Evolutionary conservation across 2,888 invertebrate genomes (phyloP), one percentile per base, ranked within the genome.

Genomic region (Lepidochrysops patricia): DNA sequence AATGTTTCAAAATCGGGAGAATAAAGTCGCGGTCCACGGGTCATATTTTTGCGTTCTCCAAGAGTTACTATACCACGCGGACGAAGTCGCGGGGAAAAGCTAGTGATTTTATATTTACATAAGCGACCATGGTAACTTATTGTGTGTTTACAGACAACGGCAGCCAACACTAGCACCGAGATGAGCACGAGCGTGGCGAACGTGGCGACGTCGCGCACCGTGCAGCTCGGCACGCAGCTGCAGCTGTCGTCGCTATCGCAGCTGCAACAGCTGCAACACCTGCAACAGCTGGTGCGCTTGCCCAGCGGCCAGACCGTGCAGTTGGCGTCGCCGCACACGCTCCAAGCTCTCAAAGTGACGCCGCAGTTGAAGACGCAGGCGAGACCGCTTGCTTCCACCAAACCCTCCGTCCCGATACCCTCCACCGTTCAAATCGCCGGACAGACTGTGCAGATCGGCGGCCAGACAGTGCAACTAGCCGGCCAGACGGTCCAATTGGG

Each of bases 261-360:
- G 2, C 83, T 83, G 48, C 70, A 81, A 0, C 76, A 82, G 0
- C 65, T 84, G 2, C 83, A 83, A 35, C 69, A 81, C 48, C 84
- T 77, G 23, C 81, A 77, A n/a, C 90, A 79, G 61, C 83, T 82
- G 49, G 86, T 85, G 0, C 75, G 83, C 1, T 68, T 87, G 27
- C 87, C 79, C n/a, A 82, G 80, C 63, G 88, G 80, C 5, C 87
- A 86, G 63, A 86, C 86, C 0, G 84, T 87, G 1, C 87, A 84
- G 61, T 69, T 84, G 2, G 88, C 79, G 1, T 75, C 75, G 35
- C 83, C 78, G 4, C 84, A 82, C 63, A 61, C 82, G 1, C 70
- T 82, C 50, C 79, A 80, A 66, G 71, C 82, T 1, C 77, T 83
- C 15, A 54, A 54, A 74, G 81, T 82, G 1, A 68, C 74, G 0